Evolutionary conservation across 2,113 vertebrate genomes (phyloP), one percentile per base, ranked within the genome.

Genomic region (Pogona vitticeps): DNA sequence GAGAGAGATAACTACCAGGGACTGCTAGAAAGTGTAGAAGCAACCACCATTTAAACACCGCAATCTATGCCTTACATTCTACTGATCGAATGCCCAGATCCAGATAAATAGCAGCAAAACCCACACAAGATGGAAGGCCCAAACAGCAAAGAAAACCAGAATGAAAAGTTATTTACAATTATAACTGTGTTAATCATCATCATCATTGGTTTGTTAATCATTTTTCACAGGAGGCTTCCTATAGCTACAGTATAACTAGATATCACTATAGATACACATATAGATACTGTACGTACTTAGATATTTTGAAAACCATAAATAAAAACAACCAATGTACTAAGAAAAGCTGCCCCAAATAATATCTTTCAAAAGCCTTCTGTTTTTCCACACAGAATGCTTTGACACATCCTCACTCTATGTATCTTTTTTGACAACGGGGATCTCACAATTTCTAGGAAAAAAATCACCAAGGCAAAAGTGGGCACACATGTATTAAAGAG

Each of bases 121-220:
- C n/a, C n/a, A n/a, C n/a, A n/a, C n/a, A n/a, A n/a, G n/a, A n/a
- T n/a, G n/a, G n/a, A n/a, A n/a, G 36, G 87, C 80, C 21, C 14
- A 81, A 63, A 56, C 71, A 42, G 26, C 38, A 2, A 28, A 91
- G 8, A 5, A 40, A 84, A 23, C 40, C 56, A 72, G 2, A 28
- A 28, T 89, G 58, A 79, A 91, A 78, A 78, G 77, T 91, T 59
- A 42, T 20, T 70, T 65, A 38, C 61, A 88, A 21, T 26, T 18
- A 86, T n/a, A 79, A n/a, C 0, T 33, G 1, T 2, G 82, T 90
- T 0, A 2, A 17, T 18, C 13, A 63, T 26, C 21, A 58, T 33
- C 31, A 78, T 6, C 31, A 78, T 10, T 42, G 20, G 20, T 15
- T 12, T 13, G 14, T 76, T 46, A 46, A 76, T 6, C 26, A 42